phyloP scores from a whole-genome alignment of 1,140 invertebrate species.

The Drosophila novamexicana region DNA sequence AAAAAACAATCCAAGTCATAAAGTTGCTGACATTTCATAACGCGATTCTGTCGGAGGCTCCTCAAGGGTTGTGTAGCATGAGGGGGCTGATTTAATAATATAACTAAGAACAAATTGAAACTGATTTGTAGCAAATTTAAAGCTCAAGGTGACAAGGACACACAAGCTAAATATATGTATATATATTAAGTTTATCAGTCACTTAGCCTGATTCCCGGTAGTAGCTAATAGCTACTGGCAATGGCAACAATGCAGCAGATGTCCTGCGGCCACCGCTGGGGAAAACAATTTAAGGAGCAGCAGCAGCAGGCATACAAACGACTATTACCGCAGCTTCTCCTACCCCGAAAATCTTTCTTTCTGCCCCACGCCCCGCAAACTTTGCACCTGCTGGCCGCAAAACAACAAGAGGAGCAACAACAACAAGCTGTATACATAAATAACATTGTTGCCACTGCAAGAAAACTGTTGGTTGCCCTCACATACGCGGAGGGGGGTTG shows the following conservation, averaged over 20 bases:
- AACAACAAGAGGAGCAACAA: conserved; percentile 45
- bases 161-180: neutral
- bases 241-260: conserved; percentile 34
- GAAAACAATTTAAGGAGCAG: conserved; percentile 58
- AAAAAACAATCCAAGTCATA: conserved; percentile 75
- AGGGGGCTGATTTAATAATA: neutral
- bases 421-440: conserved; percentile 61
- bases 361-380: conserved; percentile 19
- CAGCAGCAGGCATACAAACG: conserved; percentile 51
- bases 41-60: conserved; percentile 34
- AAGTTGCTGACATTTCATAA: conserved; percentile 51
- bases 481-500: neutral
- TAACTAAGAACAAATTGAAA: conserved; percentile 6
- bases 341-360: neutral
- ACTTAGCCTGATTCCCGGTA: conserved; percentile 40
- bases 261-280: conserved; percentile 19
- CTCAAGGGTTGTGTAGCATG: neutral
- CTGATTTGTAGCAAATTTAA: neutral
- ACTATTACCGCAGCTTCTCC: conserved; percentile 37
- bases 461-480: conserved; percentile 38
- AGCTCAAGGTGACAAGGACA: neutral
- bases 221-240: conserved; percentile 65
- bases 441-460: conserved; percentile 68
- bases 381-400: conserved; percentile 68
- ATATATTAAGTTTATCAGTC: conserved; percentile 25